Evolutionary conservation across 2,888 invertebrate genomes (phyloP).

Genomic region (Lasioglossum pauxillum): DNA sequence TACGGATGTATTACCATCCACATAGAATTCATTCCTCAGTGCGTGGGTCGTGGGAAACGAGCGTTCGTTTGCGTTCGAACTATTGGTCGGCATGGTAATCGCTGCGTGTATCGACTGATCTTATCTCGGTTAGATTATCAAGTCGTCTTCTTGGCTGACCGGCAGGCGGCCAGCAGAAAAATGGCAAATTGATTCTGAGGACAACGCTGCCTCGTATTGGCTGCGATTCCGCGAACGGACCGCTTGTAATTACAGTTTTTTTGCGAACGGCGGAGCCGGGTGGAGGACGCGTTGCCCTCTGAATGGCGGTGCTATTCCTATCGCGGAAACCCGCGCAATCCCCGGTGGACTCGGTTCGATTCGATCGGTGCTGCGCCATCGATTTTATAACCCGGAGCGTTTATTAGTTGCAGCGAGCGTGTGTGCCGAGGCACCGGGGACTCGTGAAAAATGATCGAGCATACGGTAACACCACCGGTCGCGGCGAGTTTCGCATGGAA

Average conservation of each 20-base stretch:
- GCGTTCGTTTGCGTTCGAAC: conserved; percentile 39
- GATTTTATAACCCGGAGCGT: conserved; percentile 19
- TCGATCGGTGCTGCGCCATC: conserved; percentile 4
- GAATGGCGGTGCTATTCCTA: background rate
- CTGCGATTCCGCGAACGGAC: conserved; percentile 30
- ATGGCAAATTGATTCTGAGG: conserved; percentile 56
- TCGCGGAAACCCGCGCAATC: conserved; percentile 14
- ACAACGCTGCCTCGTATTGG: conserved; percentile 30
- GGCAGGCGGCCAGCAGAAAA: conserved; percentile 18
- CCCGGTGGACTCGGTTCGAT: background rate
- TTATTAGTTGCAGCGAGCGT: conserved; percentile 7
- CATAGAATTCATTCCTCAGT: background rate
- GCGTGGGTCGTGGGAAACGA: conserved; percentile 61
- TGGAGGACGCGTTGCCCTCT: background rate
- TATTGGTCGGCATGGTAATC: conserved; percentile 50
- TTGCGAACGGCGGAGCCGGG: background rate
- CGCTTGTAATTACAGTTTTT: conserved; percentile 38
- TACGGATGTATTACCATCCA: background rate
- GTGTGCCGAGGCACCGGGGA: background rate
- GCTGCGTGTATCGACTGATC: conserved; percentile 40
- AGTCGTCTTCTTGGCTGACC: conserved; percentile 46
- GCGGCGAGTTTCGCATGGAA: background rate
- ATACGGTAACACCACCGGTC: background rate
- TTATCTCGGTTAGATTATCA: conserved; percentile 60
- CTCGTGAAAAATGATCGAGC: conserved; percentile 31